Percentiles rank a stretch among this genome's conserved stretches.
phyloP scores from a whole-genome alignment of 2,888 invertebrate species.

The Girardia tigrina region DNA sequence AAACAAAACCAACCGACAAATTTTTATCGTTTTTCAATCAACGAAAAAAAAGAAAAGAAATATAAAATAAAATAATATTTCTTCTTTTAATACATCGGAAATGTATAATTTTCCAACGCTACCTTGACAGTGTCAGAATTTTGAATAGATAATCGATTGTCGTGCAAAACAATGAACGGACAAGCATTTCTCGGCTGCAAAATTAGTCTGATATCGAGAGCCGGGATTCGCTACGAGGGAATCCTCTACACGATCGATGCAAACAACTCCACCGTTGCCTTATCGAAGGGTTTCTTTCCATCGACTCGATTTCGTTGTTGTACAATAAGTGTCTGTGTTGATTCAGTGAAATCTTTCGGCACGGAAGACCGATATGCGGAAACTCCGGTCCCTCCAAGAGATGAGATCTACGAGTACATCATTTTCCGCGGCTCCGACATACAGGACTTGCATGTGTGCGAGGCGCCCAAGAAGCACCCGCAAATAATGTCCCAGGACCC shows the following conservation, averaged over 20 bases:
- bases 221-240: conserved; percentile 20
- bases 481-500: conserved; percentile 68
- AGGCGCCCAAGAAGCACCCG: conserved; percentile 64
- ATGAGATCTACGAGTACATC: conserved; percentile 95
- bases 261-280: background rate
- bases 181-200: conserved; percentile 11
- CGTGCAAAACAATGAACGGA: background rate
- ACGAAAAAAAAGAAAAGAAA: too few relatives aligned
- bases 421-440: conserved; percentile 93
- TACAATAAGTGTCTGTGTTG: background rate
- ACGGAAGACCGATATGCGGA: conserved; percentile 92
- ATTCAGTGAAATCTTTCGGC: conserved; percentile 86
- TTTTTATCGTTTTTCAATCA: too few relatives aligned
- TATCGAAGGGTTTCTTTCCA: background rate
- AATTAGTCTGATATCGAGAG: conserved; percentile 19
- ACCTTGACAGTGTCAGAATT: background rate
- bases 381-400: conserved; percentile 83
- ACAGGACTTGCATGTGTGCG: conserved; percentile 82
- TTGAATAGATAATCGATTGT: background rate
- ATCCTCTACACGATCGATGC: conserved; percentile 14
- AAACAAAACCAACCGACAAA: too few relatives aligned
- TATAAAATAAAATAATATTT: too few relatives aligned
- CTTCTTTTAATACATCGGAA: background rate
- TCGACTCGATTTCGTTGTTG: background rate
- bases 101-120: background rate